A percentile compares a stretch with the other conserved stretches of the same genome.
These are phyloP conservation scores for Cetoscarus ocellatus DNA, from an alignment of 2,797 vertebrate genomes.

Conservation along the genomic window DNA sequence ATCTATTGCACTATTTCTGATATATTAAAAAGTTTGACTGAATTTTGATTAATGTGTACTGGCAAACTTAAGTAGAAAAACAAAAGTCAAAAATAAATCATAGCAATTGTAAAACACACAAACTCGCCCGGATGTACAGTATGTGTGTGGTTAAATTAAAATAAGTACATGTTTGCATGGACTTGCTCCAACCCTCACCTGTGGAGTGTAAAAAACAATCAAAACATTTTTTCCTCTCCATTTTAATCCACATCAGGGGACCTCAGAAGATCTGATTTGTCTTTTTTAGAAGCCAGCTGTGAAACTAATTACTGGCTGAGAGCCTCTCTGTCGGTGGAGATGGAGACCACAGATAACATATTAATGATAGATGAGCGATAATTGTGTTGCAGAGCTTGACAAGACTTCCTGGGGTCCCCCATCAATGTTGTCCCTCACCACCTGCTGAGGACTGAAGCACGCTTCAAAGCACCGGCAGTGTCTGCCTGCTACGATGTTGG, in stretches of 20 bases:
- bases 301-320: conserved; percentile 74
- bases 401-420: conserved; percentile 62
- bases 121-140: background rate
- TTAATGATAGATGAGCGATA: conserved; percentile 82
- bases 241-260: conserved; percentile 28
- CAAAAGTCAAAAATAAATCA: too few species aligned
- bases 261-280: conserved; percentile 46
- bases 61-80: too few species aligned
- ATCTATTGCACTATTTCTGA: too few species aligned
- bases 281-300: conserved; percentile 67
- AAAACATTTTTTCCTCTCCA: background rate
- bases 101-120: too few species aligned
- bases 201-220: conserved; percentile 2
- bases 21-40: too few species aligned
- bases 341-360: conserved; percentile 61
- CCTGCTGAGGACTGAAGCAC: conserved; percentile 54
- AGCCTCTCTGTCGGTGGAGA: conserved; percentile 53
- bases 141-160: too few species aligned
- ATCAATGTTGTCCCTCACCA: conserved; percentile 35
- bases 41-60: too few species aligned
- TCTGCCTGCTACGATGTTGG: conserved; percentile 14
- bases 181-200: background rate
- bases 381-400: conserved; percentile 74
- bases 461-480: conserved; percentile 32
- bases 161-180: too few species aligned